Evolutionary conservation across 2,888 invertebrate species (phyloP), one percentile per base, ranked within the genome.

Genomic region (Tinea trinotella): DNA sequence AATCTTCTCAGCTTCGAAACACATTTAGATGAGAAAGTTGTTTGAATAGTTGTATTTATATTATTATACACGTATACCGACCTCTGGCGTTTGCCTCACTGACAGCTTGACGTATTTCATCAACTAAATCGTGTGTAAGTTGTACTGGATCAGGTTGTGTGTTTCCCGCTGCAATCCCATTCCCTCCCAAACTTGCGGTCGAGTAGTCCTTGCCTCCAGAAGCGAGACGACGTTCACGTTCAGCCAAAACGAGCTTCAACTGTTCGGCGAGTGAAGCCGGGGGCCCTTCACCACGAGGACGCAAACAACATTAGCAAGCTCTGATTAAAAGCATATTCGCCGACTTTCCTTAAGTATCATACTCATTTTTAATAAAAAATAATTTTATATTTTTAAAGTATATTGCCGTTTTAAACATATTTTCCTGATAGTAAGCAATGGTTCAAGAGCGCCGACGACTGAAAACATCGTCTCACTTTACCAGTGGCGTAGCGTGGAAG

Each of bases 31-130:
- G 7, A 34, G 13, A 18, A 30, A 22, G 15, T 2, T 1, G 53
- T 15, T 46, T 50, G 35, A 34, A 20, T 34, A 15, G 44, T 12
- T 54, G n/a, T 18, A 15, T 17, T 80, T 10, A 30, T 7, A 30
- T 30, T 10, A 15, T 13, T 40, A 40, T 15, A n/a, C 17, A 46
- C 19, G 3, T 9, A 19, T 19, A 46, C 46, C 24, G 13, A 94
- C 94, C 94, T 92, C 93, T 90, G 60, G 93, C 93, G 86, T 93
- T 94, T 61, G 94, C 94, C 83, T 95, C 94, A 77, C 91, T 93
- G 66, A 95, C 95, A 64, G 95, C 94, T 77, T 93, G 93, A 59
- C 94, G 89, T 68, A 95, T 95, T 88, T 95, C 95, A 78, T 94
- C 94, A 61, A 94, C 91, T 62, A 95, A 88, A 71, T 93, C 92